These are phyloP conservation scores for Phalacrocorax pelagicus DNA, from an alignment of 2,113 vertebrate genomes.

Conservation along the genomic window DNA sequence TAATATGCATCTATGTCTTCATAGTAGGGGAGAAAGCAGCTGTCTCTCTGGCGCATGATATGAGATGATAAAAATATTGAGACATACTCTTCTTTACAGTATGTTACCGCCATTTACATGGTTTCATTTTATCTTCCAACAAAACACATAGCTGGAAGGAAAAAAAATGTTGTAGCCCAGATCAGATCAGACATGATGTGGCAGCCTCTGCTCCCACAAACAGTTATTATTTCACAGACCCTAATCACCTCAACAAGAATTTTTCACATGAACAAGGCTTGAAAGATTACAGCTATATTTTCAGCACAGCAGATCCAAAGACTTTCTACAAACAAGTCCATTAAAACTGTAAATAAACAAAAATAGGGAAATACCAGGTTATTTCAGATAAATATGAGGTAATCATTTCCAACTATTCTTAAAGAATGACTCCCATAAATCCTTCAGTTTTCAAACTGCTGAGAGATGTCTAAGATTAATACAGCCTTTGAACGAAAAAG, in stretches of 20 bases:
- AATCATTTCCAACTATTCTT: conserved; percentile 25
- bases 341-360: conserved; percentile 47
- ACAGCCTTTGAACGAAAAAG: conserved; percentile 59
- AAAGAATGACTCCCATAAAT: conserved; percentile 49
- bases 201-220: neutral
- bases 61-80: conserved; percentile 54
- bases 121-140: conserved; percentile 52
- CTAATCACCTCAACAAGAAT: neutral
- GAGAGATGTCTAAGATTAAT: conserved; percentile 69
- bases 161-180: neutral
- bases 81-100: conserved; percentile 1
- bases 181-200: neutral
- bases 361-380: neutral
- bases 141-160: conserved; percentile 44
- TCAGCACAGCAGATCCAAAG: neutral
- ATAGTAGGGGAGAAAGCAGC: conserved; percentile 67
- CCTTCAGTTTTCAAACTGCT: conserved; percentile 44
- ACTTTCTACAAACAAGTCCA: conserved; percentile 24
- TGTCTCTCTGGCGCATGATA: conserved; percentile 61
- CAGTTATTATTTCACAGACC: neutral
- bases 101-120: conserved; percentile 2
- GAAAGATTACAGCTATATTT: neutral
- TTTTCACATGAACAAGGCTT: neutral
- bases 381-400: conserved; percentile 30
- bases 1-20: conserved; percentile 68